A percentile compares a stretch with the other conserved stretches of the same genome.
Evolutionary conservation across 1,140 invertebrate genomes (phyloP).

Genomic region (Lerema accius): DNA sequence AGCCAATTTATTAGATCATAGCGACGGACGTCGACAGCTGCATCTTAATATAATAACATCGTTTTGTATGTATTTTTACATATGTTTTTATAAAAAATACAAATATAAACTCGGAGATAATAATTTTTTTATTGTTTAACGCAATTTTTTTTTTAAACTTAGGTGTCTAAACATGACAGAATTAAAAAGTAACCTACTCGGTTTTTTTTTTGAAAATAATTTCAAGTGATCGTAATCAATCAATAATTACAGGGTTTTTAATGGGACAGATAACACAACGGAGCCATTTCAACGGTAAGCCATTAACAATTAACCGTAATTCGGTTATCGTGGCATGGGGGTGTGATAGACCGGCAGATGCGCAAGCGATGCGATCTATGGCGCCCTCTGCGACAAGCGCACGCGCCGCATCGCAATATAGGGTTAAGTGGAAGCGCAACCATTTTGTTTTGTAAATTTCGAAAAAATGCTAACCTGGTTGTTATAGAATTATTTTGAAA

Average conservation of each 20-base stretch:
- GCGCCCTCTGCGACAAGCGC: slow-evolving; percentile 19
- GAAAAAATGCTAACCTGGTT: no score
- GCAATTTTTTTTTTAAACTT: no score
- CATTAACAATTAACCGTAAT: slow-evolving; percentile 34
- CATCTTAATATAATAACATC: not conserved
- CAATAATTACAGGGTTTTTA: slow-evolving; percentile 7
- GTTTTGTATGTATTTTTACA: no score
- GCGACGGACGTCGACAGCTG: slow-evolving; percentile 11
- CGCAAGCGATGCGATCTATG: slow-evolving; percentile 16
- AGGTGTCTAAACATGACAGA: no score
- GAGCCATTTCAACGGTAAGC: slow-evolving; percentile 24
- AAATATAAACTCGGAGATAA: no score
- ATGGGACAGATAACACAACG: slow-evolving; percentile 17
- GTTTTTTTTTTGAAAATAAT: not conserved
- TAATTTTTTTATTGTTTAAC: no score
- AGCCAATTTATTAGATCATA: slow-evolving; percentile 37
- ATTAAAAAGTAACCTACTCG: no score
- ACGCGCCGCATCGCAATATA: slow-evolving; percentile 23
- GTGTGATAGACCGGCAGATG: slow-evolving; percentile 29
- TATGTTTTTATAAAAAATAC: no score
- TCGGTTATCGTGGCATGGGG: slow-evolving; percentile 22
- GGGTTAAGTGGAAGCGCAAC: slow-evolving; percentile 13
- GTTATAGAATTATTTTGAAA: no score
- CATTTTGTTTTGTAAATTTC: not conserved
- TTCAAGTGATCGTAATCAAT: slow-evolving; percentile 13